phyloP scores from a whole-genome alignment of 2,888 invertebrate genomes.

The Mechanitis mazaeus region DNA sequence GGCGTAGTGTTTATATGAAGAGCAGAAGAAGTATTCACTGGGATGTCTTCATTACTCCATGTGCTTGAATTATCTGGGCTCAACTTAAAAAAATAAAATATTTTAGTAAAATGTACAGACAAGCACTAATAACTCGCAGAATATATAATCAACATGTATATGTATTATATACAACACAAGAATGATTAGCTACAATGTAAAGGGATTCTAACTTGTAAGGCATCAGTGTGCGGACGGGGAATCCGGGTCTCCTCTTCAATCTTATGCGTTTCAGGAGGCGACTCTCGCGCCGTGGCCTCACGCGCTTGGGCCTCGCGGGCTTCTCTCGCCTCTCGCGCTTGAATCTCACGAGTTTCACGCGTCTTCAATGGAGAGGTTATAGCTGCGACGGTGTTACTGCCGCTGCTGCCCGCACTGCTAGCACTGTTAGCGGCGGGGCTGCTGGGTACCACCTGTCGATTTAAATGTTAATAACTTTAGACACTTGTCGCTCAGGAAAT shows the following conservation, averaged over 20 bases:
- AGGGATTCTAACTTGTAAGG: slow-evolving; percentile 40
- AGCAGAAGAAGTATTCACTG: slow-evolving; percentile 53
- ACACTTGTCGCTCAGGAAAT: neutral
- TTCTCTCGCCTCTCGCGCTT: slow-evolving; percentile 45
- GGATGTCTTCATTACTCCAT: slow-evolving; percentile 57
- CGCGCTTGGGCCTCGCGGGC: slow-evolving; percentile 53
- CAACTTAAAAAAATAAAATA: slow-evolving; percentile 37
- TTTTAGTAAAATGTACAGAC: neutral
- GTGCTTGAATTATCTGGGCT: slow-evolving; percentile 60
- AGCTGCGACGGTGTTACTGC: slow-evolving; percentile 18
- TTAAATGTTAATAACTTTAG: neutral
- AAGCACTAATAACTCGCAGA: no score
- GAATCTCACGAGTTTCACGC: slow-evolving; percentile 47
- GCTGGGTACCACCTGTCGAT: slow-evolving; percentile 26
- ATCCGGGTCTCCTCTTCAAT: slow-evolving; percentile 38
- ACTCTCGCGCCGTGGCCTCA: slow-evolving; percentile 52
- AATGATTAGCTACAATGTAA: no score
- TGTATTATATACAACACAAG: no score
- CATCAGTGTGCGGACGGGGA: slow-evolving; percentile 44
- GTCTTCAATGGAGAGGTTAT: slow-evolving; percentile 53
- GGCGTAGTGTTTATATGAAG: slow-evolving; percentile 69
- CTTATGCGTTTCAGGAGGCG: slow-evolving; percentile 47
- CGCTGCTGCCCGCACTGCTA: slow-evolving; percentile 28
- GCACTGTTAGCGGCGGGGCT: slow-evolving; percentile 21
- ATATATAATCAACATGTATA: no score